These are phyloP conservation scores for Noctuana brunneofusca DNA, from an alignment of 2,888 invertebrate species.

Conservation along the genomic window DNA sequence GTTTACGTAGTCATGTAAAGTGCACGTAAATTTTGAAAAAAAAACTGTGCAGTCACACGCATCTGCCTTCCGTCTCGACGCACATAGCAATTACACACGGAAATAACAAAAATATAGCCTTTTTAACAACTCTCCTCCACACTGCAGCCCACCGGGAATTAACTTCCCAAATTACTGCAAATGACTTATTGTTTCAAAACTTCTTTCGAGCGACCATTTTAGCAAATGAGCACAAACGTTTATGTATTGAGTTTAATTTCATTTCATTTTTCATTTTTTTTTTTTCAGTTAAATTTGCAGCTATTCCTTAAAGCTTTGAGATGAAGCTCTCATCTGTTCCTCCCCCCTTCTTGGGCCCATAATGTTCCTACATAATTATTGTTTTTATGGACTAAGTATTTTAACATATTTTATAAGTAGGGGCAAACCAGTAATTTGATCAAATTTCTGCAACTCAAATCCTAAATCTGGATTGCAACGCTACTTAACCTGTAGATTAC, in stretches of 20 bases:
- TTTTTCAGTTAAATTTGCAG: no score
- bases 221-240: slow-evolving; percentile 13
- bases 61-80: slow-evolving; percentile 71
- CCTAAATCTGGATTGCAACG: no score
- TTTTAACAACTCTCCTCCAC: slow-evolving; percentile 60
- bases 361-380: no score
- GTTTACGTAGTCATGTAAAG: slow-evolving; percentile 42
- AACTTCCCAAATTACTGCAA: slow-evolving; percentile 52
- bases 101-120: slow-evolving; percentile 64
- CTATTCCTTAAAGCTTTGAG: no score
- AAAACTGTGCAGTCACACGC: slow-evolving; percentile 65
- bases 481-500: no score
- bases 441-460: no score
- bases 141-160: slow-evolving; percentile 49
- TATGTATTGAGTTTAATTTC: neutral
- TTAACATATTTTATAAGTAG: no score
- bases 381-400: no score
- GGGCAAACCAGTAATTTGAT: no score
- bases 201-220: slow-evolving; percentile 10
- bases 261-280: no score
- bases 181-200: slow-evolving; percentile 53
- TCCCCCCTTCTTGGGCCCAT: no score
- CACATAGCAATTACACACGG: slow-evolving; percentile 68
- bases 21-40: slow-evolving; percentile 67
- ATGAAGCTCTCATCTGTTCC: no score